Base-by-base conservation (phyloP, 2,888 invertebrate species). In the Serrognathus titanus region DNA sequence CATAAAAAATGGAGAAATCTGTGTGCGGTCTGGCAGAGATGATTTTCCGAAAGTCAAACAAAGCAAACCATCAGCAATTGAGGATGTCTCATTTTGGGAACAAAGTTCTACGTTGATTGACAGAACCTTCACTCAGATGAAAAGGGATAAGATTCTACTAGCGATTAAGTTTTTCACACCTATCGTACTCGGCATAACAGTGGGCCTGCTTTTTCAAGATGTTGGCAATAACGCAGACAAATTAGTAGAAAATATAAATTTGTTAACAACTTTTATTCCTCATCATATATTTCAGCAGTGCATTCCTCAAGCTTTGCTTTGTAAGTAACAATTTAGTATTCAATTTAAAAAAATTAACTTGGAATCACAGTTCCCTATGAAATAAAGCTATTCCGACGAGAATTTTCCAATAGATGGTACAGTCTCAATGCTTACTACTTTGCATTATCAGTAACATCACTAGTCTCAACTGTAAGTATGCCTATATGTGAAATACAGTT, bases 321-420 rank as follows among this genome's bases (percentile, higher is more conserved):
- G 59, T 59, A 53, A 59, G 59, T 38, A 31, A 31, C 4, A 31
- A 31, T 31, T 48, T 11, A 24, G 45, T n/a, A 35, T 5, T 40
- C 41, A 48, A 12, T n/a, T 12, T 9, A 7, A 38, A 38, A 37
- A 36, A 11, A 12, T 9, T 38, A 49, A 31, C 7, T 31, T 31
- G 24, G 6, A 6, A 7, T 80, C 80, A 11, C 81, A 88, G 87
- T 87, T 72, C 90, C 90, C 1, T 83, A 82, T 60, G 90, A 90
- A 75, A 87, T 89, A 85, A 84, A 81, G 0, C 86, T 89, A 62
- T 73, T 90, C 55, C 79, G 85, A 45, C 89, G 90, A 69, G 90
- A 90, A 69, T 89, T 90, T 68, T 90, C 90, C 70, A 90, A 90
- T 71, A 81, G 90, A 73, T 90, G 90, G 90, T 90, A 90, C 72